Percentiles rank a stretch among this genome's conserved stretches.
phyloP scores from a whole-genome alignment of 2,888 invertebrate genomes.

The Bedellia somnulentella region DNA sequence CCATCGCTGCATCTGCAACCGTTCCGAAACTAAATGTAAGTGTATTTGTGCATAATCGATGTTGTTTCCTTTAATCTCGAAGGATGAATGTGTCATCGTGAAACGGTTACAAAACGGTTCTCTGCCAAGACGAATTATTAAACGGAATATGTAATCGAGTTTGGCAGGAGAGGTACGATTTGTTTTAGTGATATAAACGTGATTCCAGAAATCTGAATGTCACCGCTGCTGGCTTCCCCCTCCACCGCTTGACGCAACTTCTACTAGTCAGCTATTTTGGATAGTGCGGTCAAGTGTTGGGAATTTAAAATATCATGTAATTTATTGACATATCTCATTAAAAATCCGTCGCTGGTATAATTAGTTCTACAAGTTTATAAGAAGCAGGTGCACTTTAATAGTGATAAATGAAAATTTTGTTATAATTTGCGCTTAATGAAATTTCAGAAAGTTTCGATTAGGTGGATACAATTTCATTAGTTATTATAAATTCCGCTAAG shows the following conservation, averaged over 20 bases:
- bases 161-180: constrained; percentile 34
- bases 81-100: constrained; percentile 3
- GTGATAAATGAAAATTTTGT: too few species aligned
- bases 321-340: not conserved
- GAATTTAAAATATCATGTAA: not conserved
- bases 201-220: not conserved
- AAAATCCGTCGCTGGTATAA: not conserved
- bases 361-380: too few species aligned
- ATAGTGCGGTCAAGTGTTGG: not conserved
- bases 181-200: constrained; percentile 22
- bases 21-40: not conserved
- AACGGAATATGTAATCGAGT: constrained; percentile 36
- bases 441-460: too few species aligned
- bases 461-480: too few species aligned
- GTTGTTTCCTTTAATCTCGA: not conserved
- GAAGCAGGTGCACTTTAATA: too few species aligned
- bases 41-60: not conserved
- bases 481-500: too few species aligned
- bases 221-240: not conserved
- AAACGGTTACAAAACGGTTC: constrained; percentile 19
- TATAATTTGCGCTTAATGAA: too few species aligned
- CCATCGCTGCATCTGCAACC: constrained; percentile 21
- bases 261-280: not conserved
- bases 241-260: not conserved
- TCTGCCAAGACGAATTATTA: constrained; percentile 25